Base-by-base conservation (phyloP, 2,888 invertebrate genomes). In the Anthoptus insignis region DNA sequence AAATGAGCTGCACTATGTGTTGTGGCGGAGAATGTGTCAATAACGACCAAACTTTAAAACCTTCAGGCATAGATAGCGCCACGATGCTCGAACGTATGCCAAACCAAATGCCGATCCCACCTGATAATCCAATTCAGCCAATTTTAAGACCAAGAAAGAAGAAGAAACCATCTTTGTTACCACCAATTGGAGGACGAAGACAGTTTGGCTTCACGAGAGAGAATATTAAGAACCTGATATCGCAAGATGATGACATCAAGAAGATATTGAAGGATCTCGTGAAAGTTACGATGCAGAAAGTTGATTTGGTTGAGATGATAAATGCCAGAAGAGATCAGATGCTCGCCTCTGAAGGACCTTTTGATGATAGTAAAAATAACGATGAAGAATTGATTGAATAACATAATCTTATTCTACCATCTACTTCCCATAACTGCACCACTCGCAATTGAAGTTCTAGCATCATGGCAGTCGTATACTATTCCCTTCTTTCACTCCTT, bases 221-320 rank as follows among this genome's bases (percentile, higher is more conserved):
- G 3, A 82, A 81, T 49, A 90, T 93, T 3, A 90, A 89, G 65
- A 80, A 75, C 4, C 59, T 93, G 6, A 88, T 93, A 27, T 81
- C 90, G 0, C 80, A 89, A 24, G 92, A 93, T 64, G 80, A 81
- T 2, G 92, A 93, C 65, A 89, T 93, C n/a, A 85, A 87, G 69
- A 89, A 87, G 76, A 91, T 93, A 39, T 75, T 93, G 53, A 91
- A 86, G 65, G 91, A 92, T 39, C 73, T 93, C 1, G 92, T 93
- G 24, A 85, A 84, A 66, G 91, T 93, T 0, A 91, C 92, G 1
- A 91, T 92, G 88, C 83, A 90, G 79, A 93, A 93, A 70, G 89
- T 88, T 5, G 86, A 89, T 74, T 65, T 92, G 58, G 70, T 86
- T 66, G 84, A 88, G 11, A 75, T 83, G 76, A 67, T 87, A 0